Conservation (phyloP, 2,888 invertebrate genomes). For the Lycaena phlaeas region DNA sequence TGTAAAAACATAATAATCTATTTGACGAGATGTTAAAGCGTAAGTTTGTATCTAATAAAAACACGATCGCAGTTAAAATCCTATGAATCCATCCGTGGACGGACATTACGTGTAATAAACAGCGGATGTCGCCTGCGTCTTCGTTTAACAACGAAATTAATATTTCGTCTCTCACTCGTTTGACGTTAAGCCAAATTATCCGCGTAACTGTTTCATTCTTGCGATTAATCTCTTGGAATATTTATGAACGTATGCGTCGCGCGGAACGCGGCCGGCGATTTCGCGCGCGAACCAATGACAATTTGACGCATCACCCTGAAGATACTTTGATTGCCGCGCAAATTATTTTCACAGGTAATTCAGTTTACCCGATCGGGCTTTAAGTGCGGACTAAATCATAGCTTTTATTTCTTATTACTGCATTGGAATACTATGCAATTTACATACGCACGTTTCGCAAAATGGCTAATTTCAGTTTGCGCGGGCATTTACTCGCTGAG, state of each 20-base stretch:
- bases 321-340: constrained; percentile 39
- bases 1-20: no score
- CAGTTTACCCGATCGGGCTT: constrained; percentile 29
- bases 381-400: constrained; percentile 34
- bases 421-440: constrained; percentile 39
- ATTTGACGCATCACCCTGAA: constrained; percentile 45
- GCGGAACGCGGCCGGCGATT: constrained; percentile 23
- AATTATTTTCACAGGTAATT: constrained; percentile 34
- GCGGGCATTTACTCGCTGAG: constrained; percentile 31
- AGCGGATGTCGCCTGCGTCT: constrained; percentile 2
- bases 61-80: no score
- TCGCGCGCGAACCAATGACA: constrained; percentile 38
- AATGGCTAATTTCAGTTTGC: constrained; percentile 39
- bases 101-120: no score
- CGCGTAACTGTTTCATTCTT: constrained; percentile 37
- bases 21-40: no score
- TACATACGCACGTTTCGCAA: constrained; percentile 37
- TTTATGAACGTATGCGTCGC: constrained; percentile 25
- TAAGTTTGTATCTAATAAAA: no score
- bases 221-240: constrained; percentile 39
- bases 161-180: constrained; percentile 15
- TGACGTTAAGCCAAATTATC: constrained; percentile 38
- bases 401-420: constrained; percentile 38
- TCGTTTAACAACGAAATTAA: constrained; percentile 14
- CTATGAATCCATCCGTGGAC: no score